Conservation (phyloP, 2,113 vertebrate genomes). For the Otus sunia region DNA sequence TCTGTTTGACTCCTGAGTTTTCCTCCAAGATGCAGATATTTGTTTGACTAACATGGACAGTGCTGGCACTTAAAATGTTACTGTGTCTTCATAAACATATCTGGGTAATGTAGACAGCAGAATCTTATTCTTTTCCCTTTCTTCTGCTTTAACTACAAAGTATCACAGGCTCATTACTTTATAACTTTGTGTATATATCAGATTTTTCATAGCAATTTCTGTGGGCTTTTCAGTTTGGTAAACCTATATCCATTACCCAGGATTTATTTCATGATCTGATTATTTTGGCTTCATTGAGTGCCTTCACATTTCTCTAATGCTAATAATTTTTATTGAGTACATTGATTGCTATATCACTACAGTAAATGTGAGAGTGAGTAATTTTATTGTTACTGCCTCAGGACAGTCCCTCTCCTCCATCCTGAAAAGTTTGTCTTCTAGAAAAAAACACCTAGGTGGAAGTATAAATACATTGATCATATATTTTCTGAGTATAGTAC, state of each 20-base stretch:
- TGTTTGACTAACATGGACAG: neutral
- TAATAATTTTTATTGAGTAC: neutral
- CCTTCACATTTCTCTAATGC: neutral
- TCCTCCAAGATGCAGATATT: neutral
- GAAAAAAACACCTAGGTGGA: neutral
- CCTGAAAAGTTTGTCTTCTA: neutral
- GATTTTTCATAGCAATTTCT: neutral
- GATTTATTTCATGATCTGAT: neutral
- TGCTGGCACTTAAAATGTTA: neutral
- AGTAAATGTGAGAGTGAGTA: neutral
- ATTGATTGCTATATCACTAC: neutral
- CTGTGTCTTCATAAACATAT: neutral
- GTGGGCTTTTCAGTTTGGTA: neutral
- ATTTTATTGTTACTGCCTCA: neutral
- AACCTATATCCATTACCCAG: neutral
- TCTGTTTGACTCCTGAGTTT: neutral
- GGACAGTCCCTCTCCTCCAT: neutral
- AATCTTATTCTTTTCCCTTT: neutral
- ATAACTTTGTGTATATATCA: neutral
- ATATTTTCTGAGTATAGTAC: neutral
- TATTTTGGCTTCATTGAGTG: neutral
- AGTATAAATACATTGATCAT: neutral
- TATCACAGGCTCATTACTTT: neutral
- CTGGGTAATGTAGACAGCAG: neutral
- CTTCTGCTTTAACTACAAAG: neutral